phyloP scores from a whole-genome alignment of 2,888 invertebrate species.

The Morpho achilles region DNA sequence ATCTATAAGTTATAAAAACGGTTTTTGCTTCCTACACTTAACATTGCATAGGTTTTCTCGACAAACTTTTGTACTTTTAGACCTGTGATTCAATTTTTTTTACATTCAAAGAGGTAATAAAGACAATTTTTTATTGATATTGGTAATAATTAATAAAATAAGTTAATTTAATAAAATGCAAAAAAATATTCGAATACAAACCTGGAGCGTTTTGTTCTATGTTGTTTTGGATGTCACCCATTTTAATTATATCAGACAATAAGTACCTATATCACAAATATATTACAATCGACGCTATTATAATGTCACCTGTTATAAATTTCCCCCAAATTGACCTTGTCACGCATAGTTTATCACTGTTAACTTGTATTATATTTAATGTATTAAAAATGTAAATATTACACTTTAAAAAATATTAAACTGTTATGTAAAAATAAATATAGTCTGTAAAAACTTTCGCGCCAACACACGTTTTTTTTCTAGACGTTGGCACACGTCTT shows the following conservation, averaged over 20 bases:
- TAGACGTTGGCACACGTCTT: slow-evolving; percentile 46
- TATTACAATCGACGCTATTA: slow-evolving; percentile 24
- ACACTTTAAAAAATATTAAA: slow-evolving; percentile 17
- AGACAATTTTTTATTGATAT: background rate
- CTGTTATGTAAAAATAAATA: slow-evolving; percentile 15
- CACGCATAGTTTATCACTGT: slow-evolving; percentile 38
- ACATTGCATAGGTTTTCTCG: no score
- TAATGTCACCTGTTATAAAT: slow-evolving; percentile 35
- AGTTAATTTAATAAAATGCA: background rate
- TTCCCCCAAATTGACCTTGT: slow-evolving; percentile 41
- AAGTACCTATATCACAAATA: slow-evolving; percentile 18
- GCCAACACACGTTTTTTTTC: slow-evolving; percentile 39
- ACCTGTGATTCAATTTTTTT: no score
- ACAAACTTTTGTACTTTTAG: no score
- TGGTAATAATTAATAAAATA: background rate
- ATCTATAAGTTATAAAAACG: no score
- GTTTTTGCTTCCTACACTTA: no score
- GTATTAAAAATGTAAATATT: slow-evolving; percentile 14
- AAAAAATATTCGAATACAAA: slow-evolving; percentile 20
- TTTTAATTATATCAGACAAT: slow-evolving; percentile 25
- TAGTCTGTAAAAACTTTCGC: slow-evolving; percentile 38
- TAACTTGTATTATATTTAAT: slow-evolving; percentile 30
- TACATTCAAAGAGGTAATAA: background rate
- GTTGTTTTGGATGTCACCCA: slow-evolving; percentile 42
- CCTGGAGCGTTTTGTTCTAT: slow-evolving; percentile 34